phyloP scores from a whole-genome alignment of 2,797 vertebrate species.

The Silurus lanzhouensis region DNA sequence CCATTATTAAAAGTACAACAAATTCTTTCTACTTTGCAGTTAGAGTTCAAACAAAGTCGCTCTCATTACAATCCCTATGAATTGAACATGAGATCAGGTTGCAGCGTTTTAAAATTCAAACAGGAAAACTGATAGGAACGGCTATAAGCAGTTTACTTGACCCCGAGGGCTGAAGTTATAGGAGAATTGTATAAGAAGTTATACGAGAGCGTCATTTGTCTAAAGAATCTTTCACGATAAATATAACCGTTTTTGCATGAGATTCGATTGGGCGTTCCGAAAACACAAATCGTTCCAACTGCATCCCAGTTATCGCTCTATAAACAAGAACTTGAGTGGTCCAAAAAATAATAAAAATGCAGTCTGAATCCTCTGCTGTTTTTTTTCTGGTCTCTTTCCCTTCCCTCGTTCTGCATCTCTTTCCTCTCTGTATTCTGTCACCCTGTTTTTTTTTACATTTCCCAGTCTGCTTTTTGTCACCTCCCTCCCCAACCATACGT shows the following conservation, averaged over 20 bases:
- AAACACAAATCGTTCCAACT: slow-evolving; percentile 9
- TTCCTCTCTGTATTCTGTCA: slow-evolving; percentile 31
- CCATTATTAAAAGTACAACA: background rate
- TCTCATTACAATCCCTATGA: slow-evolving; percentile 26
- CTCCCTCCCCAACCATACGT: background rate
- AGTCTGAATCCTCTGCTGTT: background rate
- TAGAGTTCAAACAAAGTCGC: slow-evolving; percentile 16
- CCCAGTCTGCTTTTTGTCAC: slow-evolving; percentile 43
- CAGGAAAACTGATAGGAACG: slow-evolving; percentile 1
- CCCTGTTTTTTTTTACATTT: slow-evolving; percentile 40
- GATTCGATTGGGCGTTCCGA: background rate
- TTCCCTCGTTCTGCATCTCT: slow-evolving; percentile 9
- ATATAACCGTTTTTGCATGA: background rate
- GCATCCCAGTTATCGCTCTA: slow-evolving; percentile 12
- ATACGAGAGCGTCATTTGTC: background rate
- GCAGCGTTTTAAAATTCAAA: slow-evolving; percentile 6
- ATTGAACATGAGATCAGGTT: slow-evolving; percentile 13
- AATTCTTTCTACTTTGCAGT: background rate
- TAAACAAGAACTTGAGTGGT: slow-evolving; percentile 17
- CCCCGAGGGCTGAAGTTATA: background rate
- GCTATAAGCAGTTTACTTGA: background rate
- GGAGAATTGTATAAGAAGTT: background rate
- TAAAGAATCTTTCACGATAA: background rate
- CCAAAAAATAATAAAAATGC: background rate
- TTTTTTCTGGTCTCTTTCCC: slow-evolving; percentile 19